Base-by-base conservation (phyloP, 2,888 invertebrate species). In the Aproaerema taeniolella region DNA sequence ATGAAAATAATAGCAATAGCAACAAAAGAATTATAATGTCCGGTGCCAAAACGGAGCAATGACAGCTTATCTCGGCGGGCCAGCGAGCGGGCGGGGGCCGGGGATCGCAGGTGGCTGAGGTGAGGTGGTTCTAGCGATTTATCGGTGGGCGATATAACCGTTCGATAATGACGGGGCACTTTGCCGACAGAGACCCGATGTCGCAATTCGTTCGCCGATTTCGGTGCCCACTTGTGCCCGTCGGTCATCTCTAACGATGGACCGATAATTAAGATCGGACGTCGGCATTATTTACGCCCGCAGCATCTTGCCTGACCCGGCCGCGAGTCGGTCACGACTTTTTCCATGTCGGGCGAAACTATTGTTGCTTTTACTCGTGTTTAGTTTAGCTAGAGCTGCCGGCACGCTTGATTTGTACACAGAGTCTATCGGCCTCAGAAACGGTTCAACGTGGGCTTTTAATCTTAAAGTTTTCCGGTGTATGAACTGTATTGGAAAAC, bases 231-330 rank as follows among this genome's bases (percentile, higher is more conserved):
- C 42, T 14, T 26, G 36, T 67, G 69, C 67, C 77, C 75, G 73
- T 76, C 77, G 80, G 78, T 81, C 78, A 80, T 81, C 76, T 80
- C 81, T 81, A 81, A 81, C 80, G 83, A 85, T 85, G 73, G 77
- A 69, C 68, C 76, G 83, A 83, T 85, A 85, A 83, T 85, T 85
- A 85, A 83, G 82, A 81, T 82, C 69, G 71, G 81, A 73, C 79
- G 70, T 70, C 72, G 68, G 77, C 71, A 81, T 80, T 83, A 85
- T 81, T 83, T 82, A 80, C 81, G 83, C 83, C 83, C 67, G 76
- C 67, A 79, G 83, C 81, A 67, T 75, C 74, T 71, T 66, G 72
- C 58, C 71, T 72, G 82, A 77, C 79, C 79, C 61, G 65, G 55
- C 63, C 67, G 61, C 58, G 67, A 75, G 63, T 66, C 67, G 71